Evolutionary conservation across 2,113 vertebrate genomes (phyloP).

Genomic region (Chloropsis hardwickii): DNA sequence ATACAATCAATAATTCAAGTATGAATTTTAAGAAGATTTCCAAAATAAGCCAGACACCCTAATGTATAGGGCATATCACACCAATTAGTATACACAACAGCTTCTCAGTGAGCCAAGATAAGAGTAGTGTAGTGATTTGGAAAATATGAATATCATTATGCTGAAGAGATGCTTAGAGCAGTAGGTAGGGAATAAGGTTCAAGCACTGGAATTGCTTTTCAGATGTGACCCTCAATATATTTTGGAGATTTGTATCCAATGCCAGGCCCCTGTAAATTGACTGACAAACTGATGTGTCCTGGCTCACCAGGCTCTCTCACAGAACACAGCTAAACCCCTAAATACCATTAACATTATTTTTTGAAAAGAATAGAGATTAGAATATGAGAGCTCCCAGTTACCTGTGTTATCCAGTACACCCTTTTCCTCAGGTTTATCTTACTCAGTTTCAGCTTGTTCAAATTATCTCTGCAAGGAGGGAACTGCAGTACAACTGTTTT

Average conservation of each 20-base stretch:
- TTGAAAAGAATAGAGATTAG: not conserved
- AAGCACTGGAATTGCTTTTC: not conserved
- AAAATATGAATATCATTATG: not conserved
- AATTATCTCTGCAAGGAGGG: not conserved
- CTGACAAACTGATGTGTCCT: not conserved
- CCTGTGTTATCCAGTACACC: not conserved
- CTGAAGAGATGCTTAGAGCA: not conserved
- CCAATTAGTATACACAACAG: not conserved
- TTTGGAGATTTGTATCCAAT: not conserved
- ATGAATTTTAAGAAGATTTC: constrained; percentile 21
- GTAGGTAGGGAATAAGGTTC: not conserved
- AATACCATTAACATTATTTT: not conserved
- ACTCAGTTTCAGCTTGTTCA: not conserved
- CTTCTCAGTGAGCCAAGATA: not conserved
- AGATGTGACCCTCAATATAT: not conserved
- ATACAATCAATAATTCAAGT: constrained; percentile 17
- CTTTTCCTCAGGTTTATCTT: not conserved
- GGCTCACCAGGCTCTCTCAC: not conserved
- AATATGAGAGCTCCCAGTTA: not conserved
- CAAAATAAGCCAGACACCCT: constrained; percentile 8
- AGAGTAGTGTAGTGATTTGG: constrained; percentile 3
- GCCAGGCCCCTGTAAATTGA: not conserved
- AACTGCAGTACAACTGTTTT: not conserved
- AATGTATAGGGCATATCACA: not conserved
- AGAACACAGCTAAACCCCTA: not conserved